phyloP scores from a whole-genome alignment of 2,113 vertebrate species.

The Brachyhypopomus gauderio region DNA sequence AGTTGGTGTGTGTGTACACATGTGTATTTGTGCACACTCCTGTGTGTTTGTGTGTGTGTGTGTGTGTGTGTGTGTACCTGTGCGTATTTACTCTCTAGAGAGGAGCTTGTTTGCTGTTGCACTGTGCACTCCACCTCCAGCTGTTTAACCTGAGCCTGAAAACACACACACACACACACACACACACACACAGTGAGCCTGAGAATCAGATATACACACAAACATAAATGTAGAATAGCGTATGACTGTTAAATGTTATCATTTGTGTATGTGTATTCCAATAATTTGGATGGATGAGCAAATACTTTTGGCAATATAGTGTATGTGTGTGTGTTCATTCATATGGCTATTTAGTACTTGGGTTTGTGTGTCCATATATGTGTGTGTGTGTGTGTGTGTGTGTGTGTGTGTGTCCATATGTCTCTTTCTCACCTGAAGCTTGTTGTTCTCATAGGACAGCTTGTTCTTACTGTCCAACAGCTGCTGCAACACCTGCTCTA shows the following conservation, averaged over 20 bases:
- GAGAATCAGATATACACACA: background rate
- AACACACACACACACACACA: conserved; percentile 20
- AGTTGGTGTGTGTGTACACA: background rate
- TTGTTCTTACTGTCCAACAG: conserved; percentile 74
- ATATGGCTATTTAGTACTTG: background rate
- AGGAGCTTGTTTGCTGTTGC: conserved; percentile 57
- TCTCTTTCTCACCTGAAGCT: conserved; percentile 63
- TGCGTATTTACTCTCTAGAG: conserved; percentile 61
- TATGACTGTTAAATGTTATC: no score
- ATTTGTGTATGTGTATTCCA: no score
- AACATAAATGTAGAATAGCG: no score
- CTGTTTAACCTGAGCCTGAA: conserved; percentile 64
- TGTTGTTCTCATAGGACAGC: conserved; percentile 71
- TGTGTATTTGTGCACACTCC: conserved; percentile 51
- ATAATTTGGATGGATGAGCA: no score
- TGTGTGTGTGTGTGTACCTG: conserved; percentile 56
- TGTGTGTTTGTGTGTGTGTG: background rate
- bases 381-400: no score
- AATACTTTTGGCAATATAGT: no score
- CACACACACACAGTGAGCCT: conserved; percentile 18
- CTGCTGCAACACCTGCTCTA: conserved; percentile 70
- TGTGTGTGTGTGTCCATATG: no score
- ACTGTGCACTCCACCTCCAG: conserved; percentile 64
- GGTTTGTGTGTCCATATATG: no score
- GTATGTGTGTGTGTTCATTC: background rate